These are phyloP conservation scores for Dasyurus viverrinus DNA, from an alignment of 2,113 vertebrate genomes.

Conservation along the genomic window DNA sequence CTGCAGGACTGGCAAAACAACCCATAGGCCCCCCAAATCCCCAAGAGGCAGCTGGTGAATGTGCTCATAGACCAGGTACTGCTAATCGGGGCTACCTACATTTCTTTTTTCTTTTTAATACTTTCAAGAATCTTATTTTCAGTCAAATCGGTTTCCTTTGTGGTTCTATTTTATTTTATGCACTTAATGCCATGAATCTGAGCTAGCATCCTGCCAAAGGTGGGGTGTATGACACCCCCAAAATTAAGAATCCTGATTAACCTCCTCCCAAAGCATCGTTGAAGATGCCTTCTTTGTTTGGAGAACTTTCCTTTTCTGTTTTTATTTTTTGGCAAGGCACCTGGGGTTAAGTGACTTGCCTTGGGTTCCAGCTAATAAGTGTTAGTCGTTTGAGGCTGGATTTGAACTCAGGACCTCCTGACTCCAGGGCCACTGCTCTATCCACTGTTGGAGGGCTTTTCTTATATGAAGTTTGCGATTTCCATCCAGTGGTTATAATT, in stretches of 20 bases:
- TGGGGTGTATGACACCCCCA: not conserved
- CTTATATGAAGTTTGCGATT: not conserved
- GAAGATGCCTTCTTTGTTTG: not conserved
- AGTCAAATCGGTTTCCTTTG: not conserved
- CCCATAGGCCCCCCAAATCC: not conserved
- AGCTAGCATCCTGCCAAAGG: not conserved
- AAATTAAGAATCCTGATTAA: not conserved
- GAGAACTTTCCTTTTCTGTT: not conserved
- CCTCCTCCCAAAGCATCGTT: not conserved
- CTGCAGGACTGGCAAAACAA: not conserved
- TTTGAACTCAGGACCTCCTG: no score
- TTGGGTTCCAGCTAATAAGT: no score
- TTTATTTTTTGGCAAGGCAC: no score
- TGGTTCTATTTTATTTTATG: not conserved
- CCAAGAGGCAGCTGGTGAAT: not conserved
- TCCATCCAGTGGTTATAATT: not conserved
- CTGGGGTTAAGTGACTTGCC: no score
- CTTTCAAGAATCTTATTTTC: not conserved
- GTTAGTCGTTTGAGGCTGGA: no score
- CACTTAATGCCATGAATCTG: not conserved
- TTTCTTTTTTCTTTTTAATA: not conserved
- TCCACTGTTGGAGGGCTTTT: not conserved
- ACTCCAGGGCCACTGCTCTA: no score
- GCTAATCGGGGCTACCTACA: not conserved
- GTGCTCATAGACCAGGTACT: not conserved